Conservation (phyloP, 1,140 invertebrate species). For the Stenopsyche tienmushanensis region DNA sequence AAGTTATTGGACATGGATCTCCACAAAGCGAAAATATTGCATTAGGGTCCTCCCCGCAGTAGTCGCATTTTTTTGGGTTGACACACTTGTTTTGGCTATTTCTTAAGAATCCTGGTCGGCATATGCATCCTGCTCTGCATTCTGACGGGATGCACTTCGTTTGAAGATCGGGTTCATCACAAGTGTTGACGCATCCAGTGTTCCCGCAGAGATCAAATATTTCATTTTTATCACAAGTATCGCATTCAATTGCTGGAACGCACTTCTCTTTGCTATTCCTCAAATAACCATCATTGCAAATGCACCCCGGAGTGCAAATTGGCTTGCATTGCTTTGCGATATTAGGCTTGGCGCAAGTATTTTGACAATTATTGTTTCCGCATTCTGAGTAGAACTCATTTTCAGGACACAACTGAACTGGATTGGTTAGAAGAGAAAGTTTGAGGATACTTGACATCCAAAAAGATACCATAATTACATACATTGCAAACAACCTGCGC, state of each 20-base stretch:
- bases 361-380: no score
- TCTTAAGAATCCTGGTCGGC: conserved; percentile 4
- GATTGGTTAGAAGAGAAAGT: no score
- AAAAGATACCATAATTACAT: no score
- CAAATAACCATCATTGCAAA: conserved; percentile 22
- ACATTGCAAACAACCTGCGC: no score
- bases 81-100: conserved; percentile 2
- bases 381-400: no score
- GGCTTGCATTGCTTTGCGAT: no score
- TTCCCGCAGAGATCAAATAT: not conserved
- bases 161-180: not conserved
- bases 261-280: conserved; percentile 24
- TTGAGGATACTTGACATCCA: no score
- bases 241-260: conserved; percentile 20
- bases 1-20: conserved; percentile 20
- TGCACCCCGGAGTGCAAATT: no score
- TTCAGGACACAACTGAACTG: no score
- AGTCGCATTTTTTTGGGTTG: conserved; percentile 9
- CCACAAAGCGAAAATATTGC: conserved; percentile 4
- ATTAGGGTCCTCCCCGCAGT: conserved; percentile 13
- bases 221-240: not conserved
- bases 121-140: conserved; percentile 23
- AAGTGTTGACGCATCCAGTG: not conserved
- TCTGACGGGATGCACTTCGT: not conserved
- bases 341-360: no score